Evolutionary conservation across 2,113 vertebrate genomes (phyloP).

Genomic region (Muntiacus muntjak): DNA sequence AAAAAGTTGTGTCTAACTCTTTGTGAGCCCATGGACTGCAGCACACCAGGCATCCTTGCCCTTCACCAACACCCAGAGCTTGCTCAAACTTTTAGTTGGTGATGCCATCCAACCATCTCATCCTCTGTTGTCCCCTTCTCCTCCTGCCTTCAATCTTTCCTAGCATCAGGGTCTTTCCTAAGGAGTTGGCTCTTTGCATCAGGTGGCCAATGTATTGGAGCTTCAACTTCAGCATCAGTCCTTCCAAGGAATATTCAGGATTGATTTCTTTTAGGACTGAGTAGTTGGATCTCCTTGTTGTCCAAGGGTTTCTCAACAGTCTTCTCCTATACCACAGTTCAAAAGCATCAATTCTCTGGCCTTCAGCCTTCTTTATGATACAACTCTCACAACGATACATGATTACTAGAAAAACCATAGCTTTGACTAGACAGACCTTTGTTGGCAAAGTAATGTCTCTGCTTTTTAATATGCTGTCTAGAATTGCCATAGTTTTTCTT

Average conservation of each 20-base stretch:
- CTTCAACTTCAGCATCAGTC: neutral
- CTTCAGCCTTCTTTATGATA: neutral
- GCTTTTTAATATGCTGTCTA: neutral
- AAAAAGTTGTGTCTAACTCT: neutral
- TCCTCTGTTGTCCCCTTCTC: neutral
- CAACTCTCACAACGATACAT: neutral
- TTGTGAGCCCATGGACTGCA: neutral
- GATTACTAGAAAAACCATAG: neutral
- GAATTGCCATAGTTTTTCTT: neutral
- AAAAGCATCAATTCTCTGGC: neutral
- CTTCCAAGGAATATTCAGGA: neutral
- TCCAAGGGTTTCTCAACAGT: neutral
- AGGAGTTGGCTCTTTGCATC: neutral
- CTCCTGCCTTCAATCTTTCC: neutral
- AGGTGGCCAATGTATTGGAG: neutral
- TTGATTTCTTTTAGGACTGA: neutral
- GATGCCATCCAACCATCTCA: accelerated
- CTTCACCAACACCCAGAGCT: neutral
- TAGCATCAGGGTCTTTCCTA: neutral
- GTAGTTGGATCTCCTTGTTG: neutral
- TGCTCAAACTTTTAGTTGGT: neutral
- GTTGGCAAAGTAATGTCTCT: neutral
- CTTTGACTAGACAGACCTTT: neutral
- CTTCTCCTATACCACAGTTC: neutral
- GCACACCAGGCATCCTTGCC: neutral